Conservation (phyloP, 2,797 vertebrate genomes). For the Rhinella marina region DNA sequence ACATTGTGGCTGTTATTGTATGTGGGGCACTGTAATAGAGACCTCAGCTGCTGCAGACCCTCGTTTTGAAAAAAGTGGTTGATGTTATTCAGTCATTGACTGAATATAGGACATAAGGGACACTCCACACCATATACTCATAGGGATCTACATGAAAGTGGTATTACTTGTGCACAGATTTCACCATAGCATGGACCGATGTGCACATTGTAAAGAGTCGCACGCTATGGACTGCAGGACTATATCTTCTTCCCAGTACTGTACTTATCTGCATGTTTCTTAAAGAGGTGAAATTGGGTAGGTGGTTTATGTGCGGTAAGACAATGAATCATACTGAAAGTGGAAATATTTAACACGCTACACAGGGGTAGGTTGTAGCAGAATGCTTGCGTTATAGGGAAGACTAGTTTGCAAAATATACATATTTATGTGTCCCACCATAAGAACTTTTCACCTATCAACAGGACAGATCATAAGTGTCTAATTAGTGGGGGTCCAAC, state of each 20-base stretch:
- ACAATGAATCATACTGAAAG: conserved; percentile 8
- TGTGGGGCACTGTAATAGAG: too few species aligned
- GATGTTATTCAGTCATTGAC: too few species aligned
- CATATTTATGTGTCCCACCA: too few species aligned
- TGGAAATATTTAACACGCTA: neutral
- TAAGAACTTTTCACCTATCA: too few species aligned
- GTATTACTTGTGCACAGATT: neutral
- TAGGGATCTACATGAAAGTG: neutral
- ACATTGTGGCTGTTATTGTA: neutral
- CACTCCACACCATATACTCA: neutral
- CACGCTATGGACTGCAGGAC: neutral
- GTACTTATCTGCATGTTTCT: neutral
- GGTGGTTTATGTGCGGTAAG: neutral
- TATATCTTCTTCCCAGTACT: neutral
- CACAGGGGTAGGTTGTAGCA: neutral
- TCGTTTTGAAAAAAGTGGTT: neutral
- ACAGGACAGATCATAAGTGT: too few species aligned
- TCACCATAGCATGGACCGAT: neutral
- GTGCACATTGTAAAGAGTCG: neutral
- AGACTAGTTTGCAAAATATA: neutral
- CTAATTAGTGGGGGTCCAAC: too few species aligned
- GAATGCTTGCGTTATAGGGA: neutral
- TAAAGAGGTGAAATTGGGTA: neutral
- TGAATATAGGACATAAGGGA: neutral
- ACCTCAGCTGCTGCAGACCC: neutral